A percentile compares a stretch with the other conserved stretches of the same genome.
These are phyloP conservation scores for Macropodus opercularis DNA, from an alignment of 2,797 vertebrate genomes.

Conservation along the genomic window DNA sequence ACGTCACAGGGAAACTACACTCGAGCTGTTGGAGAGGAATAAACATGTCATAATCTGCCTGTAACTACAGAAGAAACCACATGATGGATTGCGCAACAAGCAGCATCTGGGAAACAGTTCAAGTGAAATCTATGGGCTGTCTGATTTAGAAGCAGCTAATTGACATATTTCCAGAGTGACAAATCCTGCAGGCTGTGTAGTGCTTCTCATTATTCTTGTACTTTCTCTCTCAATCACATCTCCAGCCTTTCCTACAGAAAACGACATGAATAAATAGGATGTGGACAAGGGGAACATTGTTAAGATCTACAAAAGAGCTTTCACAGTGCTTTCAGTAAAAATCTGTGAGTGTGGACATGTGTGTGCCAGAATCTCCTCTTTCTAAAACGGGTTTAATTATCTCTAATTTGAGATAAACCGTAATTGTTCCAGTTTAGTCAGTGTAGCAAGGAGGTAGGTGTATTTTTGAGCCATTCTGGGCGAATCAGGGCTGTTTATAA, in stretches of 20 bases:
- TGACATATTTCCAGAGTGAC: constrained; percentile 60
- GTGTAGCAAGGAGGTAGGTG: not conserved
- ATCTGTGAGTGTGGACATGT: constrained; percentile 18
- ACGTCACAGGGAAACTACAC: constrained; percentile 54
- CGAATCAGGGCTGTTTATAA: constrained; percentile 26
- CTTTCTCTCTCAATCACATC: constrained; percentile 38
- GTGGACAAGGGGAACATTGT: constrained; percentile 63
- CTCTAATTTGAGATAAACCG: not conserved
- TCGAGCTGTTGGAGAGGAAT: constrained; percentile 35
- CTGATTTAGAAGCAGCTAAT: constrained; percentile 48
- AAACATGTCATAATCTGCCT: constrained; percentile 67
- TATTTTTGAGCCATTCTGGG: constrained; percentile 20
- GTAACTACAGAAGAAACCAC: constrained; percentile 25
- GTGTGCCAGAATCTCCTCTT: constrained; percentile 25
- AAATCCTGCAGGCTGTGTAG: constrained; percentile 24
- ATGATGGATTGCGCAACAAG: constrained; percentile 54
- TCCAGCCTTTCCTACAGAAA: constrained; percentile 35
- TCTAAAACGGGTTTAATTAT: constrained; percentile 6
- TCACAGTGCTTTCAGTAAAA: constrained; percentile 47
- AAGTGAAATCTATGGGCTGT: constrained; percentile 19
- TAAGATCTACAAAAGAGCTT: constrained; percentile 59
- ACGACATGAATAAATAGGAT: constrained; percentile 66
- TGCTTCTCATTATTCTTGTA: constrained; percentile 30
- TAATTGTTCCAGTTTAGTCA: constrained; percentile 5
- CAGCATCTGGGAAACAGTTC: constrained; percentile 58